Evolutionary conservation across 2,113 vertebrate genomes (phyloP).

Genomic region (Barbus barbus): DNA sequence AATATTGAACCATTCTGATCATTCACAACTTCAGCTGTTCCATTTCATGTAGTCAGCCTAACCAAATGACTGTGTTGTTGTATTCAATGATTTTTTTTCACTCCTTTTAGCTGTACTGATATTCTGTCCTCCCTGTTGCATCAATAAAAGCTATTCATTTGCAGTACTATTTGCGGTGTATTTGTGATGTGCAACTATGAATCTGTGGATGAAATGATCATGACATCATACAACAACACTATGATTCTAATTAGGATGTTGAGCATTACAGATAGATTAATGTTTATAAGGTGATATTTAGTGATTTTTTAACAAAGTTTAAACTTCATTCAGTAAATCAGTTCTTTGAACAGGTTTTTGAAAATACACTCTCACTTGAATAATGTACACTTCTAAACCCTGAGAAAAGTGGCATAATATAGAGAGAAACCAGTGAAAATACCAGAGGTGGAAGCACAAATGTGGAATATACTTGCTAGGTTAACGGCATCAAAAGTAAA

Average conservation of each 20-base stretch:
- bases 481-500: too few relatives aligned
- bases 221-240: neutral
- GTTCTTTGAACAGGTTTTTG: neutral
- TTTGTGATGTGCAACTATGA: neutral
- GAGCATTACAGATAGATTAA: too few relatives aligned
- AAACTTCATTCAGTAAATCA: neutral
- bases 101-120: neutral
- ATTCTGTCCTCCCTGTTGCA: neutral
- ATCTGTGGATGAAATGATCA: neutral
- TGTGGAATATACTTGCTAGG: neutral
- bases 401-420: neutral
- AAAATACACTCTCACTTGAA: too few relatives aligned
- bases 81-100: neutral
- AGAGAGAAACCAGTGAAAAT: neutral
- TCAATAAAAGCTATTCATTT: conserved; percentile 20
- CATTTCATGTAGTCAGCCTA: neutral
- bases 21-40: neutral
- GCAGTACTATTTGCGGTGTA: neutral
- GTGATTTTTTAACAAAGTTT: neutral
- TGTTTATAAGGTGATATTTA: too few relatives aligned
- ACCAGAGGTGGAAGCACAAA: neutral
- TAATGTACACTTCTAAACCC: neutral
- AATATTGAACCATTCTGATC: neutral
- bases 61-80: neutral
- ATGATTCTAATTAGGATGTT: too few relatives aligned